Evolutionary conservation across 2,888 invertebrate genomes (phyloP).

Genomic region (Tinea trinotella): DNA sequence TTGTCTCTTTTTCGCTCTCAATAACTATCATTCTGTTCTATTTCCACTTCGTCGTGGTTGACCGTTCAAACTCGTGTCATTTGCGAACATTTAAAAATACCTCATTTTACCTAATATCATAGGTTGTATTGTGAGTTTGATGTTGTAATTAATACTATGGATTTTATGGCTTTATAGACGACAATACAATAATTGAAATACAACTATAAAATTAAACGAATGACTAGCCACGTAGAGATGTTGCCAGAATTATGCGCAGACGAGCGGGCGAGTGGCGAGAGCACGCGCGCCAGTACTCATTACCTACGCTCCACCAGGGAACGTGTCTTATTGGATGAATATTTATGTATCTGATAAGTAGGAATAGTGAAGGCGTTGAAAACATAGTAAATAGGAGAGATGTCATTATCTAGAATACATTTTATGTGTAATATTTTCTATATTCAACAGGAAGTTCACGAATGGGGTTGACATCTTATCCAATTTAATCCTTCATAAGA

Average conservation of each 20-base stretch:
- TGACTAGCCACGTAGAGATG: conserved; percentile 42
- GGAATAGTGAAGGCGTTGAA: not conserved
- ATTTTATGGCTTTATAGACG: not conserved
- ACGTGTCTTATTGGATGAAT: conserved; percentile 10
- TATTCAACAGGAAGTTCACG: not conserved
- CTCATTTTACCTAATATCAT: no score
- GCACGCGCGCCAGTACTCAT: conserved; percentile 29
- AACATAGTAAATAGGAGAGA: not conserved
- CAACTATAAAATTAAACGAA: conserved; percentile 51
- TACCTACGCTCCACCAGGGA: conserved; percentile 20
- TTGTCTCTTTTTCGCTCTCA: no score
- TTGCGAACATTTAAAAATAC: no score
- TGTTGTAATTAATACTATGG: not conserved
- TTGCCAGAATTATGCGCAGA: conserved; percentile 8
- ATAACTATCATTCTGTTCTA: no score
- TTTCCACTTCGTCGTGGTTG: no score
- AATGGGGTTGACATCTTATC: not conserved
- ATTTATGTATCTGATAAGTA: not conserved
- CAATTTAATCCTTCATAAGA: no score
- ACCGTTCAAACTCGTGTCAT: no score
- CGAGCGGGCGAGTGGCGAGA: not conserved
- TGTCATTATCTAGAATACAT: not conserved
- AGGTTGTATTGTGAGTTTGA: no score
- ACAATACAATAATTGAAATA: conserved; percentile 30
- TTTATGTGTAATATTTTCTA: not conserved